These are phyloP conservation scores for Sphaerophoria rueppellii DNA, from an alignment of 2,888 invertebrate genomes.

Conservation along the genomic window DNA sequence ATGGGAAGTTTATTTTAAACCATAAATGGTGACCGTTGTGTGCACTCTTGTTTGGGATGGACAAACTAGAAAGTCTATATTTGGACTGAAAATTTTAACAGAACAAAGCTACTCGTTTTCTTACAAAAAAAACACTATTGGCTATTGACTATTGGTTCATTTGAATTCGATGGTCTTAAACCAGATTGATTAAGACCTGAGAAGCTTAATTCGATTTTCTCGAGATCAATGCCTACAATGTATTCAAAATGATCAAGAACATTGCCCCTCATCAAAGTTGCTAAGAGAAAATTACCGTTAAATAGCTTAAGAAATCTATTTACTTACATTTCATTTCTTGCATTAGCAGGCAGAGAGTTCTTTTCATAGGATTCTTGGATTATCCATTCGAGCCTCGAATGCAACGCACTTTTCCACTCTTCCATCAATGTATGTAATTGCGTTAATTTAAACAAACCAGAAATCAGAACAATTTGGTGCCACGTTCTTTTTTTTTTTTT, in stretches of 20 bases:
- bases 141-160: neutral
- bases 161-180: neutral
- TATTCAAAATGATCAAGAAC: neutral
- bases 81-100: conserved; percentile 11
- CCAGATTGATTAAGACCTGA: too few species aligned
- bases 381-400: conserved; percentile 15
- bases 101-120: conserved; percentile 21
- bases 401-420: conserved; percentile 22
- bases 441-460: conserved; percentile 32
- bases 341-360: neutral
- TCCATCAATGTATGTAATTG: neutral
- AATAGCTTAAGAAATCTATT: conserved; percentile 24
- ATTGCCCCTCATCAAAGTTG: conserved; percentile 12
- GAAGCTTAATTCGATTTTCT: neutral
- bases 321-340: conserved; percentile 26
- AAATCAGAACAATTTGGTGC: conserved; percentile 41
- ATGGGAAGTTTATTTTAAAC: conserved; percentile 50
- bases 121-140: neutral
- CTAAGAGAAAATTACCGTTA: conserved; percentile 28
- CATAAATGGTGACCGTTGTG: conserved; percentile 63
- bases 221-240: neutral
- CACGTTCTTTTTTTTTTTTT: conserved; percentile 12
- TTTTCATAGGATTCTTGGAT: conserved; percentile 21
- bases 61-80: conserved; percentile 39
- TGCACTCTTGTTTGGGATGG: conserved; percentile 52